Conservation (phyloP, 2,113 vertebrate species). For the Psophia crepitans region DNA sequence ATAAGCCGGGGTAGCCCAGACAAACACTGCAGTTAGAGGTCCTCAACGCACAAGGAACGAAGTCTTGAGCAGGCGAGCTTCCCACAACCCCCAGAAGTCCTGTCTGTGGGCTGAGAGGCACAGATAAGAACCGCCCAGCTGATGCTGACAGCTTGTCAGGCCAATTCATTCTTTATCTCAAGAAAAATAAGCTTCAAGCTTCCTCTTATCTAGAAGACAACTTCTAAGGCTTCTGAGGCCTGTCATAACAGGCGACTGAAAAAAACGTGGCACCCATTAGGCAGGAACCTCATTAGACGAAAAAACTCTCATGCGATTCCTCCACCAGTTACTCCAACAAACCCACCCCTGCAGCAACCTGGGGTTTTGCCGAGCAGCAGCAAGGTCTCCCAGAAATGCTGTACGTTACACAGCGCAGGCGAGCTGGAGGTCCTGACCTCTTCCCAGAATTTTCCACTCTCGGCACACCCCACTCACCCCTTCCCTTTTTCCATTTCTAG, state of each 20-base stretch:
- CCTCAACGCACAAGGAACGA: neutral
- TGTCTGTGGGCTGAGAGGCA: neutral
- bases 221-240: neutral
- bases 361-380: neutral
- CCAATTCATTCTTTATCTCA: slow-evolving; percentile 20
- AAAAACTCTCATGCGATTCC: neutral
- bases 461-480: neutral
- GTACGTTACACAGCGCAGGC: neutral
- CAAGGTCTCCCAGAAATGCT: neutral
- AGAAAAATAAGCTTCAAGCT: slow-evolving; percentile 34
- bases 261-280: neutral
- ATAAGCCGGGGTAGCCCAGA: neutral
- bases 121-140: neutral
- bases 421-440: neutral
- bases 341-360: neutral
- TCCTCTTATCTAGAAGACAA: slow-evolving; percentile 7
- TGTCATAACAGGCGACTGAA: neutral
- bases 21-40: neutral
- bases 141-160: neutral
- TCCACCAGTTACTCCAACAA: neutral
- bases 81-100: neutral
- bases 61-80: neutral
- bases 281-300: neutral
- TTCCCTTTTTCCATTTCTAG: slow-evolving; percentile 20
- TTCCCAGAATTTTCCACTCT: neutral